These are phyloP conservation scores for Xestobium rufovillosum DNA, from an alignment of 2,888 invertebrate species.

Conservation along the genomic window DNA sequence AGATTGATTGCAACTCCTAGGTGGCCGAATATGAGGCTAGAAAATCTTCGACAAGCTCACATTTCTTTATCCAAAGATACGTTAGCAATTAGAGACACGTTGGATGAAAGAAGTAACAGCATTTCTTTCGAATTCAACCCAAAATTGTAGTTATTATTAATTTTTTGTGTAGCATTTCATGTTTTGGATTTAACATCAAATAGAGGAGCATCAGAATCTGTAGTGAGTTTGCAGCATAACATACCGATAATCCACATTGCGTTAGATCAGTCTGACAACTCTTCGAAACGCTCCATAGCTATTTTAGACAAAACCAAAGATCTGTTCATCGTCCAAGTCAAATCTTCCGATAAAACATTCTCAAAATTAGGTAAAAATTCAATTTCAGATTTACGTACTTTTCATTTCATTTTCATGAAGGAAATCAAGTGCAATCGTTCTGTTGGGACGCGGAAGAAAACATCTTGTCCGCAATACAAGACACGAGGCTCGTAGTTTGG, in stretches of 20 bases:
- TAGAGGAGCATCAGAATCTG: conserved; percentile 65
- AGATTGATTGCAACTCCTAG: conserved; percentile 76
- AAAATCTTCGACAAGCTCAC: conserved; percentile 66
- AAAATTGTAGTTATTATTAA: background rate
- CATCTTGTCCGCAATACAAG: conserved; percentile 71
- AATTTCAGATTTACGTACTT: no score
- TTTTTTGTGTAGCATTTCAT: background rate
- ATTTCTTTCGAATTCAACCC: conserved; percentile 3
- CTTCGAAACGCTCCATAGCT: conserved; percentile 74
- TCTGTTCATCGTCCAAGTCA: conserved; percentile 70
- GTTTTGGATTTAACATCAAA: conserved; percentile 39
- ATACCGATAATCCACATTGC: conserved; percentile 75
- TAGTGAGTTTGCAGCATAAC: conserved; percentile 66
- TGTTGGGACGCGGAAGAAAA: conserved; percentile 72
- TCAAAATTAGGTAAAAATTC: conserved; percentile 60
- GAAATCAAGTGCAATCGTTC: conserved; percentile 49
- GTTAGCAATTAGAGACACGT: conserved; percentile 76
- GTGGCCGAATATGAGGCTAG: conserved; percentile 78
- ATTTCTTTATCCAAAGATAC: conserved; percentile 82
- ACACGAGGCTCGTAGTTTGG: conserved; percentile 73
- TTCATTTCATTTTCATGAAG: conserved; percentile 36
- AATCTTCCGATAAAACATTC: conserved; percentile 56
- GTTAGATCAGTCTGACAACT: conserved; percentile 75
- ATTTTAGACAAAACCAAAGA: conserved; percentile 86
- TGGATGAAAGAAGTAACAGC: conserved; percentile 66